Base-by-base conservation (phyloP, 2,888 invertebrate species). In the Archips crataeganus region DNA sequence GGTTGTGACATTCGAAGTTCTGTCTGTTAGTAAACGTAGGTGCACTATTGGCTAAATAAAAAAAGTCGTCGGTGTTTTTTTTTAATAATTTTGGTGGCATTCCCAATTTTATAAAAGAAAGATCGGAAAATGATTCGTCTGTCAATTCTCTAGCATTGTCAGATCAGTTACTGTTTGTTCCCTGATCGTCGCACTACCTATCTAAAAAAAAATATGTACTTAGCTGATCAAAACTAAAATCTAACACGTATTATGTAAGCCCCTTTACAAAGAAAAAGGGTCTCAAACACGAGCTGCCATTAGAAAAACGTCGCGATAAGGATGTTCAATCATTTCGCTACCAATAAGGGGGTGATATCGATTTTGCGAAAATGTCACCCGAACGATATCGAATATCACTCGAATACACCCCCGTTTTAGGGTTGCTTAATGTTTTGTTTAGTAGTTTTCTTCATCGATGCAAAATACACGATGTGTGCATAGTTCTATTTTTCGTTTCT, bases 221-320 rank as follows among this genome's bases (percentile, higher is more conserved):
- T 39, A 49, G 3, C 0, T 13, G 3, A 54, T 8, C 32, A 11
- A 45, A 36, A 54, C 34, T 34, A 11, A 39, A 57, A 54, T 32
- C 15, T 5, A n/a, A 4, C 10, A 15, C 83, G 84, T 90, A 86
- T 87, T 90, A 86, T 87, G 84, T 82, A 85, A 83, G 77, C 82
- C 81, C 87, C 87, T 79, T 87, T 82, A 90, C 81, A 87, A 86
- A 90, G 88, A 89, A 90, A 91, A 94, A 90, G 93, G 94, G 92
- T 90, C 91, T 89, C 90, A 89, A 91, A 91, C 93, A 89, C 87
- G 90, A 87, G 87, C 88, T 84, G 87, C 94, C 94, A 94, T 94
- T 94, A 94, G 93, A 94, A 94, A 93, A 94, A 94, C 92, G 92
- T 94, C 93, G 90, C 93, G 93, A 93, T 94, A 93, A 89, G 93